Base-by-base conservation (phyloP, 2,888 invertebrate species). In the Caenorhabditis drosophilae region DNA sequence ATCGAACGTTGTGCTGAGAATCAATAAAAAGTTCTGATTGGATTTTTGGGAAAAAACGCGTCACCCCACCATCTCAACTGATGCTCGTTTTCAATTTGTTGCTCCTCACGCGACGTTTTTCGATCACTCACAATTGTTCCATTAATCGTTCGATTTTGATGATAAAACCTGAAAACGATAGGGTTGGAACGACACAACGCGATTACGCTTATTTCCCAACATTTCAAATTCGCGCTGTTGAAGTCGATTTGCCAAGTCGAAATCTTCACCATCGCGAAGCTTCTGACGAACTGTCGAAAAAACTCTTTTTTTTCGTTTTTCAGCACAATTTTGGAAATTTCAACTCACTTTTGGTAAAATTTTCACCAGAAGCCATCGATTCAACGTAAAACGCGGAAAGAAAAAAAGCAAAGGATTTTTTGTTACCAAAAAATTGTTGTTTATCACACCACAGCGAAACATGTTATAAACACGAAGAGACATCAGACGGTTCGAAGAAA, bases 61-160 rank as follows among this genome's bases (percentile, higher is more conserved):
- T 26, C 40, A 6, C 55, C 55, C 40, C 54, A 23, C 35, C 61
- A 34, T 36, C 61, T 50, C 38, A 61, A 36, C 20, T 45, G 31
- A 12, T 55, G 61, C 49, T 61, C 55, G 20, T 61, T 55, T 36
- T 61, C 61, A 3, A 45, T 50, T 25, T 18, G 46, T 46, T 61
- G 61, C 47, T 61, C 61, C 41, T 55, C 61, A 36, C 55, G 36
- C 35, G 61, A 55, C 55, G 54, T 61, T 31, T 55, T 61, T 23
- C 61, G 46, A 55, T 61, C 61, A 46, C 51, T 50, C 41, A 61
- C 61, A 41, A 61, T 61, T 55, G 61, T 61, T 49, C 61, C 61
- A 51, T 61, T 61, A 23, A 61, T 55, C 46, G 54, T 55, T 49
- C 61, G 61, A 61, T 61, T 61, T 38, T 40, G 54, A 54, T 47